These are phyloP conservation scores for Apamea crenata DNA, from an alignment of 2,888 invertebrate species.

Conservation along the genomic window DNA sequence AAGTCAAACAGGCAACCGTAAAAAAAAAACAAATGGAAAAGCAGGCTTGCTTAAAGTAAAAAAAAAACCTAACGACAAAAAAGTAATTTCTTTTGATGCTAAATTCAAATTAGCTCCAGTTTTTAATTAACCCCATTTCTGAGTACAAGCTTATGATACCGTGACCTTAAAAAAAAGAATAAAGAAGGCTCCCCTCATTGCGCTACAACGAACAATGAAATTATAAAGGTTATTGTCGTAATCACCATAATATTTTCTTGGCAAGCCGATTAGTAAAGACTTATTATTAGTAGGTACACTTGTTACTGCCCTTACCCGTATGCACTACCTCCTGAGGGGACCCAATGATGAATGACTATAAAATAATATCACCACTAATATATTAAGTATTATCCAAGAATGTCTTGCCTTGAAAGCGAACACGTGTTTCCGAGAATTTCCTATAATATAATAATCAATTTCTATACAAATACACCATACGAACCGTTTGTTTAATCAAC, in stretches of 20 bases:
- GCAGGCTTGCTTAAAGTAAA: neutral
- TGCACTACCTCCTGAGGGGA: neutral
- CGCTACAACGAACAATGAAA: conserved; percentile 43
- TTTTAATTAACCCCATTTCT: conserved; percentile 48
- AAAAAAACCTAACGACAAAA: neutral
- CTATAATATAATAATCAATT: conserved; percentile 45
- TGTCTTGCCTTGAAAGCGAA: conserved; percentile 30
- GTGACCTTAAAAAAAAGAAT: conserved; percentile 47
- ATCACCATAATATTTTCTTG: conserved; percentile 19
- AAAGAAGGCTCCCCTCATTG: conserved; percentile 35
- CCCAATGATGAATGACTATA: conserved; percentile 26
- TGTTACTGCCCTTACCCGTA: conserved; percentile 14
- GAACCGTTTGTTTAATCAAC: conserved; percentile 57
- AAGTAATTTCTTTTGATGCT: conserved; percentile 11
- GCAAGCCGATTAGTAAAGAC: conserved; percentile 21
- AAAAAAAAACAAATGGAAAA: neutral
- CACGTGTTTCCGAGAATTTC: conserved; percentile 53
- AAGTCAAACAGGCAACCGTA: neutral
- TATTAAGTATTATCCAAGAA: conserved; percentile 27
- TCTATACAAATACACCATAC: conserved; percentile 46
- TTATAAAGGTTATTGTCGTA: conserved; percentile 40
- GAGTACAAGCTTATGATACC: conserved; percentile 43
- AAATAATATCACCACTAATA: neutral
- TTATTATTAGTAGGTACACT: conserved; percentile 18
- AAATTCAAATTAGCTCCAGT: conserved; percentile 34